A percentile compares a stretch with the other conserved stretches of the same genome.
These are phyloP conservation scores for Lochmaea capreae DNA, from an alignment of 2,888 invertebrate species.

Conservation along the genomic window DNA sequence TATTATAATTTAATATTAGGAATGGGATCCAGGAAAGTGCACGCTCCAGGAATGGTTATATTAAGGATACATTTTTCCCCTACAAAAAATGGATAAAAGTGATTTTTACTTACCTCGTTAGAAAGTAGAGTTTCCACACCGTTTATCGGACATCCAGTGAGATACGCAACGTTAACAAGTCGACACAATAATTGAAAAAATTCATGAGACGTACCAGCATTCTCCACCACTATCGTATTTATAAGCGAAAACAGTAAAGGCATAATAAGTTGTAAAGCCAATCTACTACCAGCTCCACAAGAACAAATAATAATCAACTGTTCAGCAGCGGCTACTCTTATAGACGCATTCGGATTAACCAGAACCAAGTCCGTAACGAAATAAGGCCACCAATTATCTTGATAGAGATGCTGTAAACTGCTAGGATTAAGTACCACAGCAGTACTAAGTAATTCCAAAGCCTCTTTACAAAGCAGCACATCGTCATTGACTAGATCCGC, in stretches of 20 bases:
- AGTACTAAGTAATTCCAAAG: slow-evolving; percentile 91
- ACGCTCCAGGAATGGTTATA: too few species aligned
- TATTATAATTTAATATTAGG: too few species aligned
- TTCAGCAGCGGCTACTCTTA: slow-evolving; percentile 84
- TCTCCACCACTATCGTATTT: slow-evolving; percentile 73
- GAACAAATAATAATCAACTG: slow-evolving; percentile 87
- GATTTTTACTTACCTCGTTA: slow-evolving; percentile 67
- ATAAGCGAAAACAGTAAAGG: slow-evolving; percentile 76
- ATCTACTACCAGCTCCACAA: slow-evolving; percentile 75
- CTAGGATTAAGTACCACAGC: slow-evolving; percentile 91
- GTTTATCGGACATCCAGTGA: slow-evolving; percentile 77
- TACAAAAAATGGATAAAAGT: neutral
- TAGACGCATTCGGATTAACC: slow-evolving; percentile 80
- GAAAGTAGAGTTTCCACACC: slow-evolving; percentile 77
- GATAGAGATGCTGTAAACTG: slow-evolving; percentile 83
- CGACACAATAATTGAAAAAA: slow-evolving; percentile 70
- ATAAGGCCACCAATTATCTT: slow-evolving; percentile 88
- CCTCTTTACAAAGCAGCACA: slow-evolving; percentile 79
- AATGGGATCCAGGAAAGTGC: too few species aligned
- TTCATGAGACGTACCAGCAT: slow-evolving; percentile 82
- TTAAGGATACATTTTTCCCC: too few species aligned
- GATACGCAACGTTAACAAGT: slow-evolving; percentile 74
- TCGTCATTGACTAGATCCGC: slow-evolving; percentile 62
- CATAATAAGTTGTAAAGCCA: slow-evolving; percentile 74
- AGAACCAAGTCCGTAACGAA: slow-evolving; percentile 91